These are phyloP conservation scores for Epinephelus coioides DNA, from an alignment of 2,797 vertebrate genomes.

Conservation along the genomic window DNA sequence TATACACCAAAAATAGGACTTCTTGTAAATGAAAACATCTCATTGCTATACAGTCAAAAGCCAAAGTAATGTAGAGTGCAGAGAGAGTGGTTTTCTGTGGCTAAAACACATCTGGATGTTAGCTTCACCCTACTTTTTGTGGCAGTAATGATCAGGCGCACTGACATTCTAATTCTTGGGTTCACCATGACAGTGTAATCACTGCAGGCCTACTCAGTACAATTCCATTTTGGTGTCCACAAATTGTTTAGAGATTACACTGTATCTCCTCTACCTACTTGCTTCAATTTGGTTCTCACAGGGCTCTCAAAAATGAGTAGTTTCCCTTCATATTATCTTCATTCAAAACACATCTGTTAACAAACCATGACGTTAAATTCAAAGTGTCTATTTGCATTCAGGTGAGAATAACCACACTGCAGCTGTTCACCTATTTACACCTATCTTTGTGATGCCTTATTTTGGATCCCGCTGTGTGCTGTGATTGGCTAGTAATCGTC, in stretches of 20 bases:
- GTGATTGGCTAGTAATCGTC: no score
- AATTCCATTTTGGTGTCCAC: slow-evolving; percentile 11
- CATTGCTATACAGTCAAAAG: not conserved
- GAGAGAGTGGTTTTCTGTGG: not conserved
- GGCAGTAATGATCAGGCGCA: slow-evolving; percentile 13
- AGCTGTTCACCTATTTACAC: no score
- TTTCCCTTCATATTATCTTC: not conserved
- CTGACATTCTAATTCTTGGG: slow-evolving; percentile 13
- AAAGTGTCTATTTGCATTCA: no score
- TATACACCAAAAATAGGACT: not conserved
- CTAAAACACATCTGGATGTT: not conserved
- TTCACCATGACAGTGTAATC: slow-evolving; percentile 15
- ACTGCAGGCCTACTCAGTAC: not conserved
- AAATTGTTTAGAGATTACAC: not conserved
- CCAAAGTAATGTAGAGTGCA: not conserved
- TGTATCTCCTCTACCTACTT: no score
- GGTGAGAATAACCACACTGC: no score
- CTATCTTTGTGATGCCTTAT: no score
- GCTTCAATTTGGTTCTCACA: not conserved
- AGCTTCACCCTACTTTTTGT: not conserved
- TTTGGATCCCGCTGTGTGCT: no score
- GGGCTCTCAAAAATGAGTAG: not conserved
- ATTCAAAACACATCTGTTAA: slow-evolving; percentile 6
- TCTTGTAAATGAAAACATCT: not conserved
- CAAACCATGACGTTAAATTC: slow-evolving; percentile 13